Conservation (phyloP, 1,140 invertebrate genomes). For the Drosophila parabipectinata region DNA sequence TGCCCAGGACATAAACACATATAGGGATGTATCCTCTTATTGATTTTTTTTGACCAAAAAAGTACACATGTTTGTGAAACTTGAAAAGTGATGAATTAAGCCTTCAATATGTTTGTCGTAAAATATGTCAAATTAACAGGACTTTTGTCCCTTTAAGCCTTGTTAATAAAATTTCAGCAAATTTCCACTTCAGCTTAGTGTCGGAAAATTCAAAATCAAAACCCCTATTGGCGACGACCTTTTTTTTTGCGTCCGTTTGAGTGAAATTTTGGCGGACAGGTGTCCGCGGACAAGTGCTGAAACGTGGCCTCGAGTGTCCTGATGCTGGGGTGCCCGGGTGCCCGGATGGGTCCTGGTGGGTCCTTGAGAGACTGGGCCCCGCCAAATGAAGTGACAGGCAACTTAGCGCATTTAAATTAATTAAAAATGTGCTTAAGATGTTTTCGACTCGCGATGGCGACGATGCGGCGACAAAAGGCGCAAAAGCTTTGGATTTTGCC, state of each 20-base stretch:
- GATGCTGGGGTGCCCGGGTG: too few relatives aligned
- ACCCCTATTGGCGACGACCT: constrained; percentile 3
- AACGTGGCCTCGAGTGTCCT: constrained; percentile 37
- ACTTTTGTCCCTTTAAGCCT: background rate
- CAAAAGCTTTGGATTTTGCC: constrained; percentile 32
- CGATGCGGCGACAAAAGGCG: constrained; percentile 65
- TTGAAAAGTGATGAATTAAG: background rate
- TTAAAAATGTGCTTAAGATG: constrained; percentile 82
- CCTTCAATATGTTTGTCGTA: too few relatives aligned
- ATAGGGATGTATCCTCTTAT: background rate
- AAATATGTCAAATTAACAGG: background rate
- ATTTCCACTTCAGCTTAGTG: background rate
- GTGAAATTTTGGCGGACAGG: constrained; percentile 10
- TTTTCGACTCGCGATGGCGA: constrained; percentile 70
- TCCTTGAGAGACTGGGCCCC: constrained; percentile 54
- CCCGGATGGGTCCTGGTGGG: constrained; percentile 1
- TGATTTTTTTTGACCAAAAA: constrained; percentile 1
- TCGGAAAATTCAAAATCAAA: background rate
- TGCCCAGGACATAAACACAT: background rate
- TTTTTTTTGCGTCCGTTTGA: background rate
- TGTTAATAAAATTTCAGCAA: background rate
- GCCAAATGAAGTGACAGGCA: constrained; percentile 81
- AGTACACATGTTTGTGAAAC: background rate
- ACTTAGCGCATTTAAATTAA: constrained; percentile 82
- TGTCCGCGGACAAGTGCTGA: constrained; percentile 34